Evolutionary conservation across 2,888 invertebrate species (phyloP).

Genomic region (Scrobipalpa costella): DNA sequence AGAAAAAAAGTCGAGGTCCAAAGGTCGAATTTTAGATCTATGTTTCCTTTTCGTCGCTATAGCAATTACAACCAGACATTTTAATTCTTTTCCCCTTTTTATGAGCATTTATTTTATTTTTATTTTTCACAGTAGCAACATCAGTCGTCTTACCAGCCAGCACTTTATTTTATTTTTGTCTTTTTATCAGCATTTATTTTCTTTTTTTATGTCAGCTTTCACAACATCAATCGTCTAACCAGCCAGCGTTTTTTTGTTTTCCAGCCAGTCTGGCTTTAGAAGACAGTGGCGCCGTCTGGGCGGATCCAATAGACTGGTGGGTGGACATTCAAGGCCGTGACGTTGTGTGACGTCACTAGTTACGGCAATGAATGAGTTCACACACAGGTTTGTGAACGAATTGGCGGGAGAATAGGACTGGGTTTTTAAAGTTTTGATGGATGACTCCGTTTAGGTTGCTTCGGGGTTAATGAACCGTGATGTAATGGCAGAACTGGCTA

Average conservation of each 20-base stretch:
- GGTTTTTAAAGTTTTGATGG: slow-evolving; percentile 20
- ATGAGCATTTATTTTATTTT: no score
- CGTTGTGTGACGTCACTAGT: slow-evolving; percentile 38
- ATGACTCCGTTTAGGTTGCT: not conserved
- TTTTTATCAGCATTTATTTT: not conserved
- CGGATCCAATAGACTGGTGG: slow-evolving; percentile 38
- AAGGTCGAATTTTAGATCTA: no score
- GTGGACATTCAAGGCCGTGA: slow-evolving; percentile 29
- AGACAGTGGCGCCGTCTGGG: slow-evolving; percentile 45
- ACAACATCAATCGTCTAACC: not conserved
- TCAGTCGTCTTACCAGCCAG: no score
- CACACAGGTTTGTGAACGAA: slow-evolving; percentile 34
- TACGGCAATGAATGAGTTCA: slow-evolving; percentile 34
- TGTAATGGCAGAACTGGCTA: not conserved
- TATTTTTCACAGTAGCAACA: no score
- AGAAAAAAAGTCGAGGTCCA: no score
- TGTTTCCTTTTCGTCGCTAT: no score
- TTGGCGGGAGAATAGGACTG: slow-evolving; percentile 35
- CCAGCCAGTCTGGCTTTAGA: not conserved
- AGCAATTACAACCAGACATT: no score
- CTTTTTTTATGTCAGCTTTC: not conserved
- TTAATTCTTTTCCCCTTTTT: no score
- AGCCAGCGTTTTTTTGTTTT: not conserved
- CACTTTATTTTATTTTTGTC: not conserved
- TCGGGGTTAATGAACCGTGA: slow-evolving; percentile 10